Percentiles rank a stretch among this genome's conserved stretches.
phyloP scores from a whole-genome alignment of 30 jellyfish, hydroid and myxozoan genomes.

The Aurelia aurita region DNA sequence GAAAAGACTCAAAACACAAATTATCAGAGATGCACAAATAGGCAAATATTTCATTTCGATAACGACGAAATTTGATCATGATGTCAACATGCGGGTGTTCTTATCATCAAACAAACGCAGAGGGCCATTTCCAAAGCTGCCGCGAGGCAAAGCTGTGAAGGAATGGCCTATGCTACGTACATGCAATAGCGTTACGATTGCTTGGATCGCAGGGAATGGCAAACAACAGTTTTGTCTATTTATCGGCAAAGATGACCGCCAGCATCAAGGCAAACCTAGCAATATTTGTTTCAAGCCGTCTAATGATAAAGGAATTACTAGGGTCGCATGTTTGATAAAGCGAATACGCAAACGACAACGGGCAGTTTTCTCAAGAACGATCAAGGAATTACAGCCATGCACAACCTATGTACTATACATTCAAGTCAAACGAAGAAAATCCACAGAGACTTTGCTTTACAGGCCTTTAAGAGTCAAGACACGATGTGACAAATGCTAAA shows the following conservation, averaged over 20 bases:
- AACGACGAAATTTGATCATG: conserved; percentile 9
- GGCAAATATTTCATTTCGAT: conserved; percentile 49
- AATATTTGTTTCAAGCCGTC: conserved; percentile 49
- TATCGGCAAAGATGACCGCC: conserved; percentile 33
- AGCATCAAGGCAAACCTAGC: background rate
- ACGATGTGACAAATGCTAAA: conserved; percentile 24
- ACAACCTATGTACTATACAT: conserved; percentile 38
- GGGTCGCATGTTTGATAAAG: conserved; percentile 38
- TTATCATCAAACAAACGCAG: conserved; percentile 30
- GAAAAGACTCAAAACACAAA: conserved; percentile 32
- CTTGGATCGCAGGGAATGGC: conserved; percentile 67
- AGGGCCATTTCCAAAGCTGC: conserved; percentile 64
- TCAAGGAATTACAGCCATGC: conserved; percentile 58
- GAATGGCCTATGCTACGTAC: conserved; percentile 76
- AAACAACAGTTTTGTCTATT: conserved; percentile 64
- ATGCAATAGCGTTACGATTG: conserved; percentile 61
- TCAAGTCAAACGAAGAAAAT: conserved; percentile 48
- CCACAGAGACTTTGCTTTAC: conserved; percentile 54
- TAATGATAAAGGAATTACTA: conserved; percentile 1
- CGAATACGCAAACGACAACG: conserved; percentile 49
- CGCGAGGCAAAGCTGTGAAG: conserved; percentile 47
- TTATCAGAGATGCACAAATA: conserved; percentile 27
- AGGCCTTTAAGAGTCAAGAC: conserved; percentile 53
- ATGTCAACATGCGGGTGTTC: conserved; percentile 16
- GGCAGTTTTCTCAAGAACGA: conserved; percentile 50